Conservation (phyloP, 2,888 invertebrate species). For the Glyphotaelius pellucidus region DNA sequence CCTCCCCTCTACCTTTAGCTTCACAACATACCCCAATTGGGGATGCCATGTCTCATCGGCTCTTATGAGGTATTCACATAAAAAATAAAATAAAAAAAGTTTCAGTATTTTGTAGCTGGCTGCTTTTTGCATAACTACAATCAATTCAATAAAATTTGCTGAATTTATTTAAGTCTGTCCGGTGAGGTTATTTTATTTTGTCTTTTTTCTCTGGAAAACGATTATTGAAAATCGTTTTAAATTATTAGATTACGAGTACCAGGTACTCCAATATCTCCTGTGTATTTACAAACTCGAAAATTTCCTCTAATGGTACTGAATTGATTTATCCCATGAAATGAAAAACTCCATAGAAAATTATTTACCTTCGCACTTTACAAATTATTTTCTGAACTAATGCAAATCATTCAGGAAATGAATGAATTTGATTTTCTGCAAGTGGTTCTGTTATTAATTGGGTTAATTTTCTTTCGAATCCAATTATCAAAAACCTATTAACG, state of each 20-base stretch:
- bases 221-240: background rate
- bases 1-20: too few relatives aligned
- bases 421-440: background rate
- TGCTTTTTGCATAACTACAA: too few relatives aligned
- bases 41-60: too few relatives aligned
- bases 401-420: background rate
- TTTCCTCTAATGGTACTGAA: background rate
- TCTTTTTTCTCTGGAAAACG: background rate
- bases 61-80: too few relatives aligned
- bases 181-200: background rate
- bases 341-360: background rate
- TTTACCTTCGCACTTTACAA: background rate
- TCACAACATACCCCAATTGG: too few relatives aligned
- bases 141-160: background rate
- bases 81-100: too few relatives aligned
- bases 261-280: background rate
- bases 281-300: background rate
- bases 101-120: too few relatives aligned
- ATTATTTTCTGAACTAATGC: background rate
- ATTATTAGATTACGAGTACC: background rate
- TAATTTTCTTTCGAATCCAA: background rate
- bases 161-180: background rate
- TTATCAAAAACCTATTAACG: background rate
- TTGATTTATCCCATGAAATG: background rate
- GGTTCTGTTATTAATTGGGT: background rate